Base-by-base conservation (phyloP, 1,140 invertebrate genomes). In the Eriosoma lanigerum region DNA sequence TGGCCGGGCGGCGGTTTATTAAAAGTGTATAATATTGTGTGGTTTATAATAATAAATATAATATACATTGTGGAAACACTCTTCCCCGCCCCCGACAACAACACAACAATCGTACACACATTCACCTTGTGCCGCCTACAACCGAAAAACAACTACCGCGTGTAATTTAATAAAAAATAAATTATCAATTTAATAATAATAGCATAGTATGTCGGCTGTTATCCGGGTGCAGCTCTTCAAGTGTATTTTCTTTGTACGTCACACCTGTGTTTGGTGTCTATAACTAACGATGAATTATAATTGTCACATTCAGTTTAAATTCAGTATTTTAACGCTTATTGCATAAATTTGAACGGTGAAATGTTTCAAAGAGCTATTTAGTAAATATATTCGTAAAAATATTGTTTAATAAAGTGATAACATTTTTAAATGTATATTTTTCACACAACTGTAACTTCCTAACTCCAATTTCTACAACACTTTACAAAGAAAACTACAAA, bases 171-270 rank as follows among this genome's bases (percentile, higher is more conserved):
- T 76, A 17, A 60, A 60, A 76, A 76, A 76, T 5, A 76, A 76
- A 76, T 76, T 76, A 76, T 76, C 73, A 76, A 76, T 76, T 76
- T 76, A 76, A 60, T 44, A 44, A 58, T 32, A 32, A 56, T 56
- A 58, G 17, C 21, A 44, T 58, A 12, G 15, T 1, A 54, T 6
- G 17, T 17, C 26, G 24, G 44, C 46, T 13, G 17, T 56, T 9
- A 38, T 6, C 19, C 52, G 72, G 72, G 72, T 6, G 72, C 52
- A 29, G 50, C 12, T 10, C 54, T 38, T n/a, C 17, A 3, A 46
- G 15, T 21, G 32, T 8, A 6, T 46, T 66, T n/a, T n/a, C n/a
- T 4, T 44, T 5, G 12, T 1, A 44, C 1, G 10, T n/a, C 10
- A n/a, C n/a, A n/a, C n/a, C n/a, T n/a, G n/a, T n/a, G n/a, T n/a